Conservation (phyloP, 2,888 invertebrate species). For the Apeira syringaria region DNA sequence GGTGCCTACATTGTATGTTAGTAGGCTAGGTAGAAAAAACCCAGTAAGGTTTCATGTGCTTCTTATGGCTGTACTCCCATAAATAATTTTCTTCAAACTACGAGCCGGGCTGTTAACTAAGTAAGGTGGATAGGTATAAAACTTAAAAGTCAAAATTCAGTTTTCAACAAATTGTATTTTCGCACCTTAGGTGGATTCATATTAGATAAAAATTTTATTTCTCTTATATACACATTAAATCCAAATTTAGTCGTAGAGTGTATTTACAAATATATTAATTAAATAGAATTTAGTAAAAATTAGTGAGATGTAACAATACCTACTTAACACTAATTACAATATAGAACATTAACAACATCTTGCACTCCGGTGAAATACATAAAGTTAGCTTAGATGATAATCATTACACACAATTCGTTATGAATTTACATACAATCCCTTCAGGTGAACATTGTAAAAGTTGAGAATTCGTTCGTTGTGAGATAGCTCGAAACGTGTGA, state of each 20-base stretch:
- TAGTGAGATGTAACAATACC: slow-evolving; percentile 83
- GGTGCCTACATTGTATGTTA: no score
- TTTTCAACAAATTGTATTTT: slow-evolving; percentile 82
- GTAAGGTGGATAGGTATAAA: neutral
- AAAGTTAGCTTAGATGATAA: slow-evolving; percentile 62
- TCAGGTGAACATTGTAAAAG: slow-evolving; percentile 59
- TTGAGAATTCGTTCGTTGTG: slow-evolving; percentile 44
- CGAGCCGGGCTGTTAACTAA: no score
- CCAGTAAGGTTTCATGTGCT: no score
- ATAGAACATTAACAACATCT: slow-evolving; percentile 82
- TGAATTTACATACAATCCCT: slow-evolving; percentile 60
- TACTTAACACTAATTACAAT: slow-evolving; percentile 72
- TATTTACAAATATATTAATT: slow-evolving; percentile 85
- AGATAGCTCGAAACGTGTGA: slow-evolving; percentile 43
- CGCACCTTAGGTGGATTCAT: slow-evolving; percentile 78
- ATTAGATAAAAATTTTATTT: slow-evolving; percentile 79
- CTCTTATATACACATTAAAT: slow-evolving; percentile 83
- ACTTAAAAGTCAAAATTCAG: slow-evolving; percentile 53
- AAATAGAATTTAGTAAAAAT: slow-evolving; percentile 84
- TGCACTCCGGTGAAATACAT: slow-evolving; percentile 75
- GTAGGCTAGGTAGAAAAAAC: no score
- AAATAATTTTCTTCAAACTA: no score
- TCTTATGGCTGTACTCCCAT: no score
- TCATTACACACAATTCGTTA: slow-evolving; percentile 63
- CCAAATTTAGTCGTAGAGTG: slow-evolving; percentile 81